Base-by-base conservation (phyloP, 1,140 invertebrate genomes). In the Drosophila lacertosa region DNA sequence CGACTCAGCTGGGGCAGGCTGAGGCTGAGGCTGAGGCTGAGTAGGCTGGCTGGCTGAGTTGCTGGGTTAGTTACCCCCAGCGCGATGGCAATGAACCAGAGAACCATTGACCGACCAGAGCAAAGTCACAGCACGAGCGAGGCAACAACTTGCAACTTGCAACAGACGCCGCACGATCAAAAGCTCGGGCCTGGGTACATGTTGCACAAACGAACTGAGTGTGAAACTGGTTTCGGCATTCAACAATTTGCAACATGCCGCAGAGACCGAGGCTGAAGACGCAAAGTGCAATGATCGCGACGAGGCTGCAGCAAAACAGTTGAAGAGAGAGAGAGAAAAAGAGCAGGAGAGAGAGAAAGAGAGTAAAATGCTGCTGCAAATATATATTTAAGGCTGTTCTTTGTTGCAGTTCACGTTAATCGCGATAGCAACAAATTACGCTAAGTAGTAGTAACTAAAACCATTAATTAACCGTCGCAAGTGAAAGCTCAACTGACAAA, bases 1-100 rank as follows among this genome's bases (percentile, higher is more conserved):
- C n/a, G 63, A 57, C 42, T 62, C 44, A 39, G 42, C 40, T 51
- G 64, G 13, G 13, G n/a, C n/a, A n/a, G 7, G 24, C 24, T 26
- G 24, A 26, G 24, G 42, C 40, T 53, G 65, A 10, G 7, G 24
- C 24, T 26, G 24, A 26, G 24, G 42, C 40, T 53, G 65, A 10
- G 15, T 39, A 44, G 63, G 57, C 68, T 81, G 64, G 55, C 54
- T 75, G 73, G 70, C 50, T 66, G 62, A 18, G 63, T 77, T 67
- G 73, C 74, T 89, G 83, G 89, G 89, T 90, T 90, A 89, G 89
- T 90, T 90, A 90, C 89, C 89, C 80, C 89, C 77, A 82, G 74
- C 65, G 73, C 89, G 82, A 90, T 90, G 89, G 89, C 89, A 90
- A 90, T 90, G 89, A 90, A 90, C 89, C 89, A 90, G 83, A 90